Evolutionary conservation across 2,113 vertebrate species (phyloP).

Genomic region (Oryzias celebensis): DNA sequence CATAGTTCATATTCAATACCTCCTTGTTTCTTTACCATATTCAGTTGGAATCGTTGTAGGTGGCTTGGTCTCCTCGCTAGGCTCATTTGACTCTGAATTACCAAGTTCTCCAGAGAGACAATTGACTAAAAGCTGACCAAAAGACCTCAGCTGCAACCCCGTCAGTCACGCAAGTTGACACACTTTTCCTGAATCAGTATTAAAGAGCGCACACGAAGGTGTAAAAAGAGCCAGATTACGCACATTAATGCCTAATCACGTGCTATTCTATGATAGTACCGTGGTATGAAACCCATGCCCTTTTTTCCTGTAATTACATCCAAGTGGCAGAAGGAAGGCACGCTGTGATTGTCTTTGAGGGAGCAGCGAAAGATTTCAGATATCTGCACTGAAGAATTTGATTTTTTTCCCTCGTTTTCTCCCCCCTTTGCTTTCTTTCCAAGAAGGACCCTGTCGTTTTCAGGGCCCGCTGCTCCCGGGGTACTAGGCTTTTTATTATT

Average conservation of each 20-base stretch:
- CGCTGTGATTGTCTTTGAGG: slow-evolving; percentile 69
- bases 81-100: slow-evolving; percentile 68
- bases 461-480: slow-evolving; percentile 88
- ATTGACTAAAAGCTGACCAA: slow-evolving; percentile 60
- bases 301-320: slow-evolving; percentile 69
- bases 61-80: slow-evolving; percentile 47
- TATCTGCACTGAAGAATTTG: slow-evolving; percentile 69
- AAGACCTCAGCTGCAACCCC: not conserved
- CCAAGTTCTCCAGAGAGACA: slow-evolving; percentile 38
- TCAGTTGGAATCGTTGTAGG: slow-evolving; percentile 48
- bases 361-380: slow-evolving; percentile 70
- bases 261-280: slow-evolving; percentile 58
- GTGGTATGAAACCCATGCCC: slow-evolving; percentile 64
- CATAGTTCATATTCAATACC: slow-evolving; percentile 70
- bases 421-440: slow-evolving; percentile 38
- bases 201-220: slow-evolving; percentile 54
- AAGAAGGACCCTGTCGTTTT: slow-evolving; percentile 70
- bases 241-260: slow-evolving; percentile 62
- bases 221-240: slow-evolving; percentile 49
- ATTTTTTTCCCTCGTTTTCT: slow-evolving; percentile 2
- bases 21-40: slow-evolving; percentile 67
- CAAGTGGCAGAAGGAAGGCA: slow-evolving; percentile 63
- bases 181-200: slow-evolving; percentile 21
- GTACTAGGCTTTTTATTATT: slow-evolving; percentile 99
- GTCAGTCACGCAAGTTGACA: slow-evolving; percentile 8